Evolutionary conservation across 1,140 invertebrate species (phyloP).

Genomic region (Lithobius niger): DNA sequence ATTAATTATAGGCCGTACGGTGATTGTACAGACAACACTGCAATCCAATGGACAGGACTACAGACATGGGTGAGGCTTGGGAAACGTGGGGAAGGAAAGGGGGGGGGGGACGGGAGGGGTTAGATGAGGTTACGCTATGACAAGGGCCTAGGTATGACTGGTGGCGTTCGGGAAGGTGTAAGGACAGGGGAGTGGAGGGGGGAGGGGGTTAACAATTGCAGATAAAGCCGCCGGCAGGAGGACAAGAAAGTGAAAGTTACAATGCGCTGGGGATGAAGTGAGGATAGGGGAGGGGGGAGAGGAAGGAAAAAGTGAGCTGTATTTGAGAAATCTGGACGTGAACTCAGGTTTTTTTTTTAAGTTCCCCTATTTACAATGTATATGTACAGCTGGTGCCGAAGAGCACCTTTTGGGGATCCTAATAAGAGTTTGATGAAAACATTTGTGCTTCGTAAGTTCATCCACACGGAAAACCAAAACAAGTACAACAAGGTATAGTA

Average conservation of each 20-base stretch:
- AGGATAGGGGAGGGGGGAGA: neutral
- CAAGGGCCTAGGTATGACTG: neutral
- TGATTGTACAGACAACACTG: neutral
- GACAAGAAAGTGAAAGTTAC: neutral
- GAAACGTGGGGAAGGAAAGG: neutral
- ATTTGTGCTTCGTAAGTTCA: neutral
- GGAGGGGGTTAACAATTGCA: neutral
- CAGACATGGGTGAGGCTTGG: neutral
- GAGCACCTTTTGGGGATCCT: neutral
- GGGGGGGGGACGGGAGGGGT: neutral
- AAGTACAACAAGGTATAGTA: neutral
- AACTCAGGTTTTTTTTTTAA: conserved; percentile 1
- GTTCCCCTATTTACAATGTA: neutral
- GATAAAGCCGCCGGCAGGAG: neutral
- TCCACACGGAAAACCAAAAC: neutral
- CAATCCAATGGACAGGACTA: neutral
- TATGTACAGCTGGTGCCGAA: conserved; percentile 1
- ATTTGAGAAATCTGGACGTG: neutral
- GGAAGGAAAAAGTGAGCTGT: neutral
- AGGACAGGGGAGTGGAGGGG: neutral
- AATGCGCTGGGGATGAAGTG: neutral
- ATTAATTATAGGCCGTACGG: neutral
- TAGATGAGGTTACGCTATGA: neutral
- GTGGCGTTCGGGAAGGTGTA: neutral
- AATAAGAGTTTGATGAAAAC: neutral